Percentiles rank a stretch among this genome's conserved stretches.
Evolutionary conservation across 2,113 vertebrate genomes (phyloP).

Genomic region (Tiliqua scincoides): DNA sequence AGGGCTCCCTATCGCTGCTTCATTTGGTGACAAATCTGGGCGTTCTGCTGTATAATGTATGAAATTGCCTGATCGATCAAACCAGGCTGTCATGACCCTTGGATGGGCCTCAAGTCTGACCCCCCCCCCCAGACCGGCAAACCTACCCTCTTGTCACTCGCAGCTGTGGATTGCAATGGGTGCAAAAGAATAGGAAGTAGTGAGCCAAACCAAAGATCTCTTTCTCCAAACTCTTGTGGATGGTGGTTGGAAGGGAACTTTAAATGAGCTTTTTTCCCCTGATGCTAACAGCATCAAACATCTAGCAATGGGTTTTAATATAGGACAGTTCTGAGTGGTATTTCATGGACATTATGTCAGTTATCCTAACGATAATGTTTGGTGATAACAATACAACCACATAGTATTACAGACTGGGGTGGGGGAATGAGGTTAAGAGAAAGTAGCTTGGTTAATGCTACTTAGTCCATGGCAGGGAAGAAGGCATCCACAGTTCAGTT

Average conservation of each 20-base stretch:
- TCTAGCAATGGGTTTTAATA: too few relatives aligned
- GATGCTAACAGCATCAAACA: not conserved
- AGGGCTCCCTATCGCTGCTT: not conserved
- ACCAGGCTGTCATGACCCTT: not conserved
- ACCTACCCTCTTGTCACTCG: not conserved
- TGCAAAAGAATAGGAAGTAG: too few relatives aligned
- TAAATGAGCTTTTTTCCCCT: not conserved
- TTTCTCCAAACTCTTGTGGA: not conserved
- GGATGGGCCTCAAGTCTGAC: not conserved
- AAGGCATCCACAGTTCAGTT: not conserved
- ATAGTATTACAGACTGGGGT: too few relatives aligned
- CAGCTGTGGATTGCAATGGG: not conserved
- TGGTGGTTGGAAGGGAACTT: not conserved
- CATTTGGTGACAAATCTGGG: not conserved
- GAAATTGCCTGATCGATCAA: not conserved
- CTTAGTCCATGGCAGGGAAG: not conserved
- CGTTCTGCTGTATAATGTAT: not conserved
- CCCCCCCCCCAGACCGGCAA: not conserved
- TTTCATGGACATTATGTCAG: too few relatives aligned
- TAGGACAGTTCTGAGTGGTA: too few relatives aligned
- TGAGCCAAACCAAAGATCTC: too few relatives aligned
- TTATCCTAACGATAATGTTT: too few relatives aligned
- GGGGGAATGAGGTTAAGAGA: too few relatives aligned
- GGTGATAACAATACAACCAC: too few relatives aligned
- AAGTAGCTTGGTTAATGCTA: too few relatives aligned